Evolutionary conservation across 2,888 invertebrate species (phyloP), one percentile per base, ranked within the genome.

Genomic region (Cryptocephalus primarius): DNA sequence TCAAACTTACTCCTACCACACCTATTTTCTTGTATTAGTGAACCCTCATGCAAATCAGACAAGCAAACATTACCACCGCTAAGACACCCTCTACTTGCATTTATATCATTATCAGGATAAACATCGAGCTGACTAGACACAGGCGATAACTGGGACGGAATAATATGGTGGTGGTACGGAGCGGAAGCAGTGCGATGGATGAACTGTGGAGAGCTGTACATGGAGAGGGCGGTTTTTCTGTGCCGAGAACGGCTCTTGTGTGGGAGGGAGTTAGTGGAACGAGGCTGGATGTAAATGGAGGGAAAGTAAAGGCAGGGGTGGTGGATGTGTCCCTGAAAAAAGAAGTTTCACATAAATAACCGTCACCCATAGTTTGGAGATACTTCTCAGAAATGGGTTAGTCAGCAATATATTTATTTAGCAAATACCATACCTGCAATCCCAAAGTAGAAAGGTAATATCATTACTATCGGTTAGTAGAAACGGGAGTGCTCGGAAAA

Each of bases 221-320:
- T 67, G 42, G 70, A 69, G 13, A 68, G 53, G 14, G 68, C 61
- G 8, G 62, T 53, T 43, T 60, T 60, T 52, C 63, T 58, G 31
- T 54, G 55, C 48, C 61, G 58, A 47, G 58, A 71, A 64, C 67
- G 69, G 60, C 62, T 68, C 38, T 60, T 63, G 48, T 58, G 60
- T 1, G 69, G 69, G 33, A 69, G 56, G 46, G 69, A 69, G 46
- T 58, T 62, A 41, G 64, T 62, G 44, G 54, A 56, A 50, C 54
- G 59, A 10, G 60, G 58, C 57, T 57, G 60, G 44, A 57, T 49
- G 52, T 55, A 49, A 33, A 56, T 50, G 9, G 59, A 52, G 50
- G 81, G 80, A 61, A 82, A 79, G 73, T 80, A 83, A 68, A 83
- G 77, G 72, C 84, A 83, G 75, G 83, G 81, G 76, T 81, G 80